A percentile compares a stretch with the other conserved stretches of the same genome.
These are phyloP conservation scores for Acrobasis repandana DNA, from an alignment of 2,888 invertebrate genomes.

Conservation along the genomic window DNA sequence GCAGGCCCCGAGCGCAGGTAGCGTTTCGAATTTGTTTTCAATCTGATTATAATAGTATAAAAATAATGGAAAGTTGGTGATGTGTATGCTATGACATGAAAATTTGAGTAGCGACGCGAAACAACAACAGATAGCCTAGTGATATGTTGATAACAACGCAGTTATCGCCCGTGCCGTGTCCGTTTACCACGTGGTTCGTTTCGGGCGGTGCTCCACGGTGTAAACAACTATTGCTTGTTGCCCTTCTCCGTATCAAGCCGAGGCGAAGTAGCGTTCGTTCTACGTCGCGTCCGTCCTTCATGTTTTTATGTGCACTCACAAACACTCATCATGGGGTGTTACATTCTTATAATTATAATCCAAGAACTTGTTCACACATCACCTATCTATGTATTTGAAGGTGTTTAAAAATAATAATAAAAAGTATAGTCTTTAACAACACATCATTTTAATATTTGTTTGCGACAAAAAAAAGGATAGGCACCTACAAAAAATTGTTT, in stretches of 20 bases:
- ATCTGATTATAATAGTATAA: constrained; percentile 61
- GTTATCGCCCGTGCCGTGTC: constrained; percentile 42
- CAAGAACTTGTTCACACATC: no score
- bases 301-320: not conserved
- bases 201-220: constrained; percentile 48
- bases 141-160: constrained; percentile 50
- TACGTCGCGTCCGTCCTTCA: not conserved
- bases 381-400: no score
- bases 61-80: constrained; percentile 41
- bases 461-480: no score
- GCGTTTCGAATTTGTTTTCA: constrained; percentile 68
- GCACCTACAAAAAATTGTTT: no score
- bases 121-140: constrained; percentile 66
- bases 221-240: constrained; percentile 69
- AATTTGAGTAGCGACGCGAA: constrained; percentile 51
- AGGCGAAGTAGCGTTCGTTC: constrained; percentile 14
- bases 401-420: no score
- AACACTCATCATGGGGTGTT: not conserved
- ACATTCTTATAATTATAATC: not conserved
- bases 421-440: no score
- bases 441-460: no score
- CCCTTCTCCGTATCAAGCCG: constrained; percentile 47
- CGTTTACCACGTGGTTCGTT: constrained; percentile 71
- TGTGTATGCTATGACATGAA: constrained; percentile 35
- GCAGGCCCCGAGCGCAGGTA: constrained; percentile 78